Percentiles rank a stretch among this genome's conserved stretches.
phyloP scores from a whole-genome alignment of 2,888 invertebrate species.

The Sisyra nigra region DNA sequence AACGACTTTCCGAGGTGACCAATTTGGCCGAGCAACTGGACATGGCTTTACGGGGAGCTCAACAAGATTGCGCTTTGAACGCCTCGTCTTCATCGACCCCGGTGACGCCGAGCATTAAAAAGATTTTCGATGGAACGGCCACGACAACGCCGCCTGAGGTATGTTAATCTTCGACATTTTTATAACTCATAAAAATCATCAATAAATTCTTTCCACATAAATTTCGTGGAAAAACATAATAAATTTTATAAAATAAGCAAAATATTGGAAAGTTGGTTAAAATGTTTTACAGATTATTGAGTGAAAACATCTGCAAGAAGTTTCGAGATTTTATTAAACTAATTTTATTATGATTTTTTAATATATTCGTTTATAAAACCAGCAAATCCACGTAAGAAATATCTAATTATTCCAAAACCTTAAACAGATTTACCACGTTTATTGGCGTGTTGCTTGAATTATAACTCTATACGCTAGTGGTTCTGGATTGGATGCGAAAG shows the following conservation, averaged over 20 bases:
- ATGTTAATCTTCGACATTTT: neutral
- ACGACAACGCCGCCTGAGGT: constrained; percentile 11
- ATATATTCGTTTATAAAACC: too few species aligned
- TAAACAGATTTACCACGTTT: too few species aligned
- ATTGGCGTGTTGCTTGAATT: too few species aligned
- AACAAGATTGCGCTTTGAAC: constrained; percentile 24
- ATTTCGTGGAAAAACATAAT: neutral
- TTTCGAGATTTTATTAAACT: too few species aligned
- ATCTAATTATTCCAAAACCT: too few species aligned
- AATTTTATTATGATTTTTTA: too few species aligned
- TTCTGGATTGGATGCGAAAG: too few species aligned
- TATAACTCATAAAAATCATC: neutral
- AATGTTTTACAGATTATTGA: neutral
- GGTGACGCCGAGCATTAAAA: constrained; percentile 18
- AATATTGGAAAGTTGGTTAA: too few species aligned
- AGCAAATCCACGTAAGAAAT: too few species aligned
- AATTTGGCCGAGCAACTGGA: constrained; percentile 50
- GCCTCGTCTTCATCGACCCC: constrained; percentile 17
- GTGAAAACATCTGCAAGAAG: neutral
- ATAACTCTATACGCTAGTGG: too few species aligned
- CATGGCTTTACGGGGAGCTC: constrained; percentile 34
- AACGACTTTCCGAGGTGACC: constrained; percentile 44
- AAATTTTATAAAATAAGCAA: neutral
- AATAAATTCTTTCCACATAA: neutral
- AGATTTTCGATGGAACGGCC: constrained; percentile 17